Evolutionary conservation across 2,888 invertebrate species (phyloP).

Genomic region (Gymnosoma rotundatum): DNA sequence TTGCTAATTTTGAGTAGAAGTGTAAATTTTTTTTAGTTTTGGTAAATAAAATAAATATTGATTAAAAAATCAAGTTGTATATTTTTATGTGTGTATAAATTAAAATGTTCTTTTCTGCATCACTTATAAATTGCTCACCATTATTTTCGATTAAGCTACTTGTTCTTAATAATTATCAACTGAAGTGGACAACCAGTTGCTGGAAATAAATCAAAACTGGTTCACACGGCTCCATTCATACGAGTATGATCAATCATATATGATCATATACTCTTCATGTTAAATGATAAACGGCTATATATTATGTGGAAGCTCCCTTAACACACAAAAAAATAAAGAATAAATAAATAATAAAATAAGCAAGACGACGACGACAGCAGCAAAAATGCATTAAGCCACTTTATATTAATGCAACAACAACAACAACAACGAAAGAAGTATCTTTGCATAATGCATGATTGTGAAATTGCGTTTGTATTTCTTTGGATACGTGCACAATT

Average conservation of each 20-base stretch:
- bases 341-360: neutral
- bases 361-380: slow-evolving; percentile 17
- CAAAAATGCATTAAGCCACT: slow-evolving; percentile 50
- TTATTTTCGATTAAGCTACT: slow-evolving; percentile 11
- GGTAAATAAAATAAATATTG: too few species aligned
- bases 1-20: too few species aligned
- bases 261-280: too few species aligned
- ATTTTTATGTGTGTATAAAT: too few species aligned
- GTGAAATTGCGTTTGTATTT: slow-evolving; percentile 40
- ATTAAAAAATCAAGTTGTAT: too few species aligned
- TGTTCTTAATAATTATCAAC: slow-evolving; percentile 2
- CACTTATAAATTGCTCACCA: neutral
- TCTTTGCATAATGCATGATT: slow-evolving; percentile 43
- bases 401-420: slow-evolving; percentile 36
- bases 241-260: slow-evolving; percentile 47
- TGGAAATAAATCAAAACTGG: slow-evolving; percentile 43
- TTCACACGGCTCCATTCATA: slow-evolving; percentile 59
- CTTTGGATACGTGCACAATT: slow-evolving; percentile 8
- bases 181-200: slow-evolving; percentile 30
- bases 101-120: neutral
- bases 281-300: slow-evolving; percentile 59
- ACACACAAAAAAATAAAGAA: neutral
- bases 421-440: slow-evolving; percentile 1
- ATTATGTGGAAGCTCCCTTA: slow-evolving; percentile 52
- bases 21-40: too few species aligned